A percentile compares a stretch with the other conserved stretches of the same genome.
phyloP scores from a whole-genome alignment of 2,888 invertebrate genomes.

The Zeuzera pyrina region DNA sequence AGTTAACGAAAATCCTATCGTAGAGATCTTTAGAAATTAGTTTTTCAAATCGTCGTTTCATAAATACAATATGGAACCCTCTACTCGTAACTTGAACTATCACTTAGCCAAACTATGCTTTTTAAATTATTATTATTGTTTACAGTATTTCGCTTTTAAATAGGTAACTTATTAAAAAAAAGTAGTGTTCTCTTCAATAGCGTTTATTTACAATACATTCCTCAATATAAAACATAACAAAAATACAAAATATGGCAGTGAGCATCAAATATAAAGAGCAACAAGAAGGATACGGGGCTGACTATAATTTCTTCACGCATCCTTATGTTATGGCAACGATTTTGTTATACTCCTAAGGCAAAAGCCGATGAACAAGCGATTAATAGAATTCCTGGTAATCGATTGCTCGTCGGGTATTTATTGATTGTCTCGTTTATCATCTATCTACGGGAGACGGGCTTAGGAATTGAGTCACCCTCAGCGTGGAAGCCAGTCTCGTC shows the following conservation, averaged over 20 bases:
- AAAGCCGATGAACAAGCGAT: not conserved
- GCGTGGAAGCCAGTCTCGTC: constrained; percentile 78
- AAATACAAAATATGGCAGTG: constrained; percentile 48
- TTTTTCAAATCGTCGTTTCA: no score
- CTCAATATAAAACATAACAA: constrained; percentile 29
- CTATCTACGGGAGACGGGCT: constrained; percentile 37
- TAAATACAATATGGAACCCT: no score
- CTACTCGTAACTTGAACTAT: no score
- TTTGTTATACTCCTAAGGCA: not conserved
- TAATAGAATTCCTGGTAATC: not conserved
- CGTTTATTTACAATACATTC: constrained; percentile 7
- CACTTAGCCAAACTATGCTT: no score
- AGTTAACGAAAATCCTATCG: no score
- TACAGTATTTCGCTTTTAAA: not conserved
- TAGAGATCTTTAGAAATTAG: no score
- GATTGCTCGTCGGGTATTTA: not conserved
- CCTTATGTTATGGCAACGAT: constrained; percentile 4
- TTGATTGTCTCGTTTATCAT: not conserved
- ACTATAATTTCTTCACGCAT: constrained; percentile 16
- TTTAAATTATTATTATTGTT: no score
- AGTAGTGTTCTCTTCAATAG: not conserved
- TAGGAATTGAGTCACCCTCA: constrained; percentile 75
- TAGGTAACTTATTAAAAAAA: not conserved
- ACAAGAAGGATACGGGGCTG: constrained; percentile 19
- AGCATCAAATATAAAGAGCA: constrained; percentile 26